Base-by-base conservation (phyloP, 2,888 invertebrate species). In the Hydroisotoma schaefferi region DNA sequence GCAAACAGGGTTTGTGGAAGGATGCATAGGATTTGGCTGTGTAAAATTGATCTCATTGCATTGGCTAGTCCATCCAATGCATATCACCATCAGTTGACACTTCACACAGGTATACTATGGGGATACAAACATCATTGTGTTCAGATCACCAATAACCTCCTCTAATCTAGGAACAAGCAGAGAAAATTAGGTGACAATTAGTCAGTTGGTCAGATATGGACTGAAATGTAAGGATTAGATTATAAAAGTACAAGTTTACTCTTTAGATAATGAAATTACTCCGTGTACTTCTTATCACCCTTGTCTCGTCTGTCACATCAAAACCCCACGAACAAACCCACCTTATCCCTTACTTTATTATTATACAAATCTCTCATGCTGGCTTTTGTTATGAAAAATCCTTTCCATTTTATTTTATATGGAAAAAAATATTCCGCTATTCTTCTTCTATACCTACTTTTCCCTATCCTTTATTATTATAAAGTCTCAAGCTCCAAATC, bases 181-280 rank as follows among this genome's bases (percentile, higher is more conserved):
- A 15, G 40, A 29, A 55, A 59, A 59, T 59, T 55, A 49, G 59
- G 59, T 59, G 59, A 59, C 59, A 59, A 59, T 59, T 59, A 48
- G 40, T 47, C 47, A 18, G 47, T 46, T 48, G 51, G 49, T 38
- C 23, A 37, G 44, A 54, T 53, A 54, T 46, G 54, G 40, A 27
- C 37, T 46, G 38, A 54, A 59, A 53, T 51, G 53, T 40, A 54
- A 48, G 59, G 59, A 59, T 59, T 59, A 59, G 59, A 59, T 59
- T 59, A 59, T n/a, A 49, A 48, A 26, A 38, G 37, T 55, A 59
- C 59, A 59, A 55, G 55, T 55, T 59, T 44, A 59, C 55, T 55
- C 59, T 55, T 48, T 43, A 59, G 59, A 59, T 59, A 59, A 58
- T 53, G 29, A 52, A 52, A 18, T 49, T 25, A 25, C 49, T 49